phyloP scores from a whole-genome alignment of 2,888 invertebrate genomes.

The Dicyrtoma fusca region DNA sequence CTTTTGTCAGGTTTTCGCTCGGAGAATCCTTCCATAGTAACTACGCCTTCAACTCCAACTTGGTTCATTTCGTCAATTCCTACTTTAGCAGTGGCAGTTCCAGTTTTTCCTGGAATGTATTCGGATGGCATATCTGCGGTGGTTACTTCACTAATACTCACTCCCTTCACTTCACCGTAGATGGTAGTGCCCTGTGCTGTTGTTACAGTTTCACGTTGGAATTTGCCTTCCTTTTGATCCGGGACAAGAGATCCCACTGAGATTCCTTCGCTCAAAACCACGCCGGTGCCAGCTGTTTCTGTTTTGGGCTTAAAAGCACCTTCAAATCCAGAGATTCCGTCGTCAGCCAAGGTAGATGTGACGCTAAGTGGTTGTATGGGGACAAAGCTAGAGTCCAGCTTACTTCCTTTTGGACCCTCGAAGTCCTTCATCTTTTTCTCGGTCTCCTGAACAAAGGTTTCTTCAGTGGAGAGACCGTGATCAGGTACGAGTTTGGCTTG shows the following conservation, averaged over 20 bases:
- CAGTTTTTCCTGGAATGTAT: conserved; percentile 37
- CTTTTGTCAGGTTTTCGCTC: conserved; percentile 29
- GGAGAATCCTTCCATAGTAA: conserved; percentile 15
- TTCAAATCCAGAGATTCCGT: conserved; percentile 11
- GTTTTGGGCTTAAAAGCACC: conserved; percentile 32
- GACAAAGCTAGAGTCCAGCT: conserved; percentile 13
- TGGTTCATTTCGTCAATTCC: conserved; percentile 23
- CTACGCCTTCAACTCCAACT: conserved; percentile 6
- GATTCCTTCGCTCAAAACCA: conserved; percentile 12
- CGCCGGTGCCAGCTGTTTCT: conserved; percentile 7
- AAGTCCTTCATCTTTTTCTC: conserved; percentile 12
- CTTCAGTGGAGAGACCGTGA: conserved; percentile 3
- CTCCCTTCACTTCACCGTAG: conserved; percentile 24
- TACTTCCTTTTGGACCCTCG: conserved; percentile 15
- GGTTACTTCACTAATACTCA: conserved; percentile 25
- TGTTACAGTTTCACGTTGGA: not conserved
- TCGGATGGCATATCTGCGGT: conserved; percentile 4
- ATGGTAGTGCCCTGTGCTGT: conserved; percentile 26
- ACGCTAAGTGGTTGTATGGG: conserved; percentile 7
- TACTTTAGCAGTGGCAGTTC: conserved; percentile 26
- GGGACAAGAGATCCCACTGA: not conserved
- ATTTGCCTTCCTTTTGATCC: conserved; percentile 21
- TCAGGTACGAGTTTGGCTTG: conserved; percentile 25
- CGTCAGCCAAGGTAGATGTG: not conserved
- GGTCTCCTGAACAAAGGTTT: conserved; percentile 27